Evolutionary conservation across 2,797 vertebrate species (phyloP), one percentile per base, ranked within the genome.

Genomic region (Dromococcyx pavoninus): DNA sequence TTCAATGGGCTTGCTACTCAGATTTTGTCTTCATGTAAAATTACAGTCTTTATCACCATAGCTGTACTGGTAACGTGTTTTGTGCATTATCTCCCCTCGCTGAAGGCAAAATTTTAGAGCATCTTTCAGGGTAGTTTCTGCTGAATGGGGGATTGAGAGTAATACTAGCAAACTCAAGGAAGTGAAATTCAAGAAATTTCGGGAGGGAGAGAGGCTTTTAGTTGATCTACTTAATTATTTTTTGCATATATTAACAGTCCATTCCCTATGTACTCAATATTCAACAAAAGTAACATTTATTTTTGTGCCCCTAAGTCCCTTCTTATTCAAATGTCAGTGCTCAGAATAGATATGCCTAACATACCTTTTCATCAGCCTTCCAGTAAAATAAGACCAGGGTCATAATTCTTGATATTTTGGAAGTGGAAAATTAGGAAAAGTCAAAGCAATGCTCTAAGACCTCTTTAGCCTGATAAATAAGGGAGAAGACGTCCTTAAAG

Each of bases 51-150:
- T 19, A 65, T 22, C 17, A 35, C 5, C 72, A 1, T 4, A 44
- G 7, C 12, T 37, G 7, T 48, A 32, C 16, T 21, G 10, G 9
- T 25, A 75, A 88, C 73, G 28, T 28, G 21, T 21, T 88, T 77
- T 71, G 12, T 27, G 3, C 7, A 0, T 61, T 64, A 27, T 39
- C 4, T 28, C 15, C 0, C 0, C 4, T 17, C 50, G 9, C 19
- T 7, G 22, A 90, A 70, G 21, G 17, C 15, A 90, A n/a, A 91
- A 84, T 37, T 83, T 71, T 41, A 44, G 28, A 41, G 10, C 3
- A 15, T 24, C 6, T 70, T 64, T 41, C 2, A 2, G 12, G 28
- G 10, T 22, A 57, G 11, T 32, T 79, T 66, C 37, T 57, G 17
- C 13, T 86, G 43, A 72, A 72, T 23, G 5, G 11, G 2, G 2